Evolutionary conservation across 2,113 vertebrate species (phyloP).

Genomic region (Sardina pilchardus): DNA sequence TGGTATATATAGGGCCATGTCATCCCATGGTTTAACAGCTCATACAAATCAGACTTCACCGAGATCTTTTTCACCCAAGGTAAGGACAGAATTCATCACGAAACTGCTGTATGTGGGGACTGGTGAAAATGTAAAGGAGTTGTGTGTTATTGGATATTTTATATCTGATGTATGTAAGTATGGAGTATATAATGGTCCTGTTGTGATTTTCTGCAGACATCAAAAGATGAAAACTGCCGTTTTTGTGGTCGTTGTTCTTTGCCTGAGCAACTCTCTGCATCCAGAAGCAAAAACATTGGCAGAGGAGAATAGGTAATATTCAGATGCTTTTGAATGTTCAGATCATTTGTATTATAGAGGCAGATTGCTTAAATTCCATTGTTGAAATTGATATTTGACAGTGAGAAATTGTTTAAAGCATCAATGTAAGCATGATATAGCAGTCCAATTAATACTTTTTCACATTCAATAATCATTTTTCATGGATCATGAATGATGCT

Average conservation of each 20-base stretch:
- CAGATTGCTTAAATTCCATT: not conserved
- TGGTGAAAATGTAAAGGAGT: not conserved
- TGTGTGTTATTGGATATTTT: not conserved
- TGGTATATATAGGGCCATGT: constrained; percentile 45
- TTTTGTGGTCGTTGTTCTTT: constrained; percentile 38
- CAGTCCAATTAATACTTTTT: too few species aligned
- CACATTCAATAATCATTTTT: too few species aligned
- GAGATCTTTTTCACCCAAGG: constrained; percentile 8
- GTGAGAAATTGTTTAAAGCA: not conserved
- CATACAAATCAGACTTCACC: not conserved
- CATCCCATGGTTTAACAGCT: not conserved
- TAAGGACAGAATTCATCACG: constrained; percentile 26
- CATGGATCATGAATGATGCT: not conserved
- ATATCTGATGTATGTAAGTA: not conserved
- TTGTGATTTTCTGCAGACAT: constrained; percentile 18
- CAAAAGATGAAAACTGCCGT: constrained; percentile 32
- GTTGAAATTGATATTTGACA: not conserved
- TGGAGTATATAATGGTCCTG: not conserved
- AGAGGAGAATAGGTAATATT: constrained; percentile 42
- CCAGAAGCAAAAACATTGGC: constrained; percentile 29
- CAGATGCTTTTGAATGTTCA: not conserved
- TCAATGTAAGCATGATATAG: not conserved
- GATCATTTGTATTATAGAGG: not conserved
- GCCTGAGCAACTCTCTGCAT: constrained; percentile 35
- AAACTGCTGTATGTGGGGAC: too few species aligned